Evolutionary conservation across 1,140 invertebrate genomes (phyloP), one percentile per base, ranked within the genome.

Genomic region (Pogonus chalceus): DNA sequence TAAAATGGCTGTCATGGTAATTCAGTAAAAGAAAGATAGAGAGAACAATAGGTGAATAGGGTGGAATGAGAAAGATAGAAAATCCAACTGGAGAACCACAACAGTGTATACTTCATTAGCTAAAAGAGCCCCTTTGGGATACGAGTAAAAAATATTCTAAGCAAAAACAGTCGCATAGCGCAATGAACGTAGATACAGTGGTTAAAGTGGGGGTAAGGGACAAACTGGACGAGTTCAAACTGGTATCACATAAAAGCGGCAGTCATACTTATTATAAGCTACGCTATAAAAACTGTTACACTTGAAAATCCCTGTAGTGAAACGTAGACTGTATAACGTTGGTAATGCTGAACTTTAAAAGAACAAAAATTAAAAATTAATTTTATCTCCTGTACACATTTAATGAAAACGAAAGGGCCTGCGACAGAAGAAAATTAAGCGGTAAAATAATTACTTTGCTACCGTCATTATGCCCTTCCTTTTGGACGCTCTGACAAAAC

Each of bases 351-450:
- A 31, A 31, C 14, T 31, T 31, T 7, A 14, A 31, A 14, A 48
- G 31, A 49, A 46, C 37, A 46, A 21, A 56, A 53, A 56, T 56
- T 56, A 52, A 56, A 56, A 56, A 52, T 56, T 56, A 56, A 56
- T 56, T 56, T 53, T 49, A 51, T 53, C n/a, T n/a, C n/a, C n/a
- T n/a, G n/a, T n/a, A n/a, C n/a, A n/a, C n/a, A n/a, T n/a, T n/a
- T n/a, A n/a, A n/a, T n/a, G n/a, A n/a, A n/a, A n/a, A n/a, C n/a
- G n/a, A n/a, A n/a, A n/a, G n/a, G n/a, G n/a, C n/a, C n/a, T n/a
- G n/a, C n/a, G n/a, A n/a, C n/a, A n/a, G n/a, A n/a, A n/a, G n/a
- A n/a, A n/a, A n/a, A n/a, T n/a, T n/a, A n/a, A n/a, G n/a, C n/a
- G n/a, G n/a, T n/a, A n/a, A n/a, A n/a, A n/a, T n/a, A n/a, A n/a